Evolutionary conservation across 2,113 vertebrate species (phyloP), one percentile per base, ranked within the genome.

Genomic region (Zosterops lateralis): DNA sequence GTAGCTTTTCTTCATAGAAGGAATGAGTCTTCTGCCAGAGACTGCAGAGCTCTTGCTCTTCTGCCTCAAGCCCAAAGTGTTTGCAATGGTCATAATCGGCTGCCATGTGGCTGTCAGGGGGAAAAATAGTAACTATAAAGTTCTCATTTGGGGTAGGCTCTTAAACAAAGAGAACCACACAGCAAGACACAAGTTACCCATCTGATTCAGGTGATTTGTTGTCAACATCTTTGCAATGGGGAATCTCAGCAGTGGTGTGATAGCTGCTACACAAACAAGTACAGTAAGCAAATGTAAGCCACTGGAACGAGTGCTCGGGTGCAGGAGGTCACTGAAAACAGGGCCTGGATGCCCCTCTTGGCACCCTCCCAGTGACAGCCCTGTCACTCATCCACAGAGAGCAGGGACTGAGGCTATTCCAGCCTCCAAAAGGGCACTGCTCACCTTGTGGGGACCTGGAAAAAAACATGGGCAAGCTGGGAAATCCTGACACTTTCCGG

Each of bases 271-370:
- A 42, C 50, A 73, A 65, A 81, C 50, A 70, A 58, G 36, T 9
- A 14, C 32, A 74, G n/a, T 17, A 70, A 94, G 75, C 18, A 85
- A 50, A 75, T 10, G 66, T 45, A 24, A 42, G 38, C 32, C 15
- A 4, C 48, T 26, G 42, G 44, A 79, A 50, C 0, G 1, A 88
- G 36, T 0, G 0, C 34, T 38, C 0, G 0, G 17, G 40, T 12
- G 34, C 79, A 29, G 50, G n/a, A 70, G 75, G 36, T 61, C 3
- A 1, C 75, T 31, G 54, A 7, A 29, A 19, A 0, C 24, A 7
- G n/a, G 28, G 57, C 21, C 44, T 1, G 2, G 38, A 28, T 1
- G 10, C 24, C 84, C 24, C 44, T 82, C 1, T 0, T 44, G 61
- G 61, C 51, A 64, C 21, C 26, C 5, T 53, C 44, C 18, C 1